Conservation (phyloP, 2,888 invertebrate species). For the Cephalotes varians region DNA sequence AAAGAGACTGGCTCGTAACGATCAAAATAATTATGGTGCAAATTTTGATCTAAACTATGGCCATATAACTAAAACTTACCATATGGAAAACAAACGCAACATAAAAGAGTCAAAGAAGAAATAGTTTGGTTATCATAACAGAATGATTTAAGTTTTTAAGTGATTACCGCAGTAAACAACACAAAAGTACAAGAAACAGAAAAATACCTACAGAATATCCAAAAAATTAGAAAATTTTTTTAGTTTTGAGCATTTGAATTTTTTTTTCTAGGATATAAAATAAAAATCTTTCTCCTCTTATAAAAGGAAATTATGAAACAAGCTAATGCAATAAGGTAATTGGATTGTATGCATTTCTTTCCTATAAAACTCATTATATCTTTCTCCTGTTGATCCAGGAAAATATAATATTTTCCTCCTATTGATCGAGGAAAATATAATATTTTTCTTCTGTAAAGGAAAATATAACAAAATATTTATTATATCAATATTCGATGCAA, state of each 20-base stretch:
- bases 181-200: background rate
- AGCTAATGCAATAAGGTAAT: background rate
- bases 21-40: background rate
- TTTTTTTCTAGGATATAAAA: slow-evolving; percentile 6
- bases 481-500: background rate
- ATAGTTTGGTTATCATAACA: background rate
- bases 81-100: background rate
- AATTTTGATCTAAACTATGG: slow-evolving; percentile 56
- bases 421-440: no score
- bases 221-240: background rate
- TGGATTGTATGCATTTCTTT: background rate
- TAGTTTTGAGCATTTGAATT: background rate
- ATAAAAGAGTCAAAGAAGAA: slow-evolving; percentile 14
- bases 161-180: background rate
- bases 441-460: no score
- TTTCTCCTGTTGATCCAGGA: background rate
- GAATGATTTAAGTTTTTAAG: background rate
- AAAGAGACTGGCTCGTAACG: slow-evolving; percentile 50
- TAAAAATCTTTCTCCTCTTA: background rate
- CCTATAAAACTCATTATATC: background rate
- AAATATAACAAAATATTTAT: no score
- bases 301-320: background rate
- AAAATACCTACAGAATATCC: background rate
- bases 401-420: no score
- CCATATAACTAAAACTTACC: slow-evolving; percentile 42